Conservation (phyloP, 2,797 vertebrate species). For the Lagothrix lagotricha region DNA sequence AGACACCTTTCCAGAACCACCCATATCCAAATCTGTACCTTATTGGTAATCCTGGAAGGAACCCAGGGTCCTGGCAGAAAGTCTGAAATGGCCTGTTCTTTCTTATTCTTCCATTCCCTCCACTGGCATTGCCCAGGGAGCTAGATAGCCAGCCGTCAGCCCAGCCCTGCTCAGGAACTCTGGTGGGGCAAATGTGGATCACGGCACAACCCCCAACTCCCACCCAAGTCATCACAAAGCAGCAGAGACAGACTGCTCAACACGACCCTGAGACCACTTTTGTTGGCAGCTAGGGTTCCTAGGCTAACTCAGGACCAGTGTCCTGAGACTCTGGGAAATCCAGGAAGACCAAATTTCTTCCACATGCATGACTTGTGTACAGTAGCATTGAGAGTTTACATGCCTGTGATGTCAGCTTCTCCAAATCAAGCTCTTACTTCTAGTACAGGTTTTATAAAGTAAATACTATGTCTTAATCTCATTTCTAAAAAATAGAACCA, state of each 20-base stretch:
- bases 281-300: not conserved
- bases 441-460: not conserved
- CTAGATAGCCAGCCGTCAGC: accelerated
- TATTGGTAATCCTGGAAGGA: not conserved
- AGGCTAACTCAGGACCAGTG: not conserved
- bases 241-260: not conserved
- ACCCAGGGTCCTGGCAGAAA: not conserved
- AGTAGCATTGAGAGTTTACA: not conserved
- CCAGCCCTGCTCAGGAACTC: not conserved
- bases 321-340: not conserved
- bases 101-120: not conserved
- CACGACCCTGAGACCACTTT: not conserved
- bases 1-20: not conserved
- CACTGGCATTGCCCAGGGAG: not conserved
- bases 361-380: accelerated
- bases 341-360: not conserved
- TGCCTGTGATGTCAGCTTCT: not conserved
- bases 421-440: not conserved
- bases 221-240: not conserved
- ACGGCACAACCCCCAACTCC: not conserved
- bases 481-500: conserved; percentile 7
- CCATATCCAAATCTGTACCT: not conserved
- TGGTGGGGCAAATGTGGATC: accelerated
- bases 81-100: not conserved
- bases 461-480: not conserved